Evolutionary conservation across 2,113 vertebrate species (phyloP), one percentile per base, ranked within the genome.

Genomic region (Heterochromis multidens): DNA sequence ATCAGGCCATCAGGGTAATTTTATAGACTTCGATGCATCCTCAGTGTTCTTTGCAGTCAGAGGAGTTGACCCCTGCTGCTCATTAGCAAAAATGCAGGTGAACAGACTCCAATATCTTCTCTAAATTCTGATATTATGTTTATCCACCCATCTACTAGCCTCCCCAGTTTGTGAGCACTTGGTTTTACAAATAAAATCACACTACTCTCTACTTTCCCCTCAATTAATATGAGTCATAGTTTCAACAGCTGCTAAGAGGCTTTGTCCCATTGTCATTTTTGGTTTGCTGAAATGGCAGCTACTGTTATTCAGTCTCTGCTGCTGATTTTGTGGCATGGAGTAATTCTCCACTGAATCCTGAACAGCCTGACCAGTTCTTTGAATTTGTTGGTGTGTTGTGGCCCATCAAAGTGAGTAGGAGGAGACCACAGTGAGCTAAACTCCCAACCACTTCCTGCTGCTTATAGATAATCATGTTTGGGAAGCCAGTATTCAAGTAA

Each of bases 401-500:
- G 60, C 65, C 56, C 12, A 82, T 60, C 70, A 87, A 31, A 80
- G 81, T 58, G 27, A 79, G 54, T 2, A 37, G 65, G 61, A 89
- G 57, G 31, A 67, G 46, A 83, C 54, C 67, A 40, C 80, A 77
- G 46, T 25, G 83, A 92, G 74, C 19, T 87, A 88, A 86, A n/a
- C 31, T 90, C 84, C 72, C 52, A 79, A 80, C 65, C 74, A 65
- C 85, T 91, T 92, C 87, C 85, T 80, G 49, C 60, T 62, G 9
- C 33, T 21, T 40, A 72, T 25, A 25, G 52, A 23, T 91, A 91
- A 92, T 94, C 61, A 83, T 29, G 27, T 89, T 83, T 87, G 57
- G 77, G 83, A 91, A 85, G 84, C 81, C 37, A 82, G 19, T 27
- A 58, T 57, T 77, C 1, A 25, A 84, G 63, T 21, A 80, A 85